A percentile compares a stretch with the other conserved stretches of the same genome.
Evolutionary conservation across 1,140 invertebrate genomes (phyloP).

Genomic region (Drosophila sproati): DNA sequence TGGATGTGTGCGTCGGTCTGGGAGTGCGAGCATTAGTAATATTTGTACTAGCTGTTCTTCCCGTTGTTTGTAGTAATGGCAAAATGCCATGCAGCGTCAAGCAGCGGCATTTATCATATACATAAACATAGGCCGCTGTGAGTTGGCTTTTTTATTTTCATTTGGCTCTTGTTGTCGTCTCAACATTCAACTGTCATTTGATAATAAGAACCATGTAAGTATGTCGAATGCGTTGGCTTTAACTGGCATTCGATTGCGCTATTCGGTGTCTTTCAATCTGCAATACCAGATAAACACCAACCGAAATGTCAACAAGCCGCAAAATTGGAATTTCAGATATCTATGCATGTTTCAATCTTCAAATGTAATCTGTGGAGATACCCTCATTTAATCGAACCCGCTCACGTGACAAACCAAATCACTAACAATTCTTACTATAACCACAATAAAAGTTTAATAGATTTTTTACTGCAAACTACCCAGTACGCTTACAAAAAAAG

Average conservation of each 20-base stretch:
- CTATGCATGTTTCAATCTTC: background rate
- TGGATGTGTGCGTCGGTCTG: background rate
- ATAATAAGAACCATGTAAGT: constrained; percentile 9
- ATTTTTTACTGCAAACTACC: too few species aligned
- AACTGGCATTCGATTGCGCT: constrained; percentile 30
- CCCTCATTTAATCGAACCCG: too few species aligned
- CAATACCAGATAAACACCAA: constrained; percentile 12
- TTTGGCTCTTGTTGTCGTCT: constrained; percentile 29
- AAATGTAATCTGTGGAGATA: too few species aligned
- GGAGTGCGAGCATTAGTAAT: constrained; percentile 43
- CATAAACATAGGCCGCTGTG: constrained; percentile 39
- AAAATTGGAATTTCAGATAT: constrained; percentile 5
- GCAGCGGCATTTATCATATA: constrained; percentile 15
- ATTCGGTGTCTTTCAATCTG: constrained; percentile 56
- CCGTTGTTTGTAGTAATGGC: constrained; percentile 18
- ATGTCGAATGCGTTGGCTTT: constrained; percentile 18
- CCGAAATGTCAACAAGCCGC: background rate
- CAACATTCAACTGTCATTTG: constrained; percentile 45
- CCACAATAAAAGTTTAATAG: too few species aligned
- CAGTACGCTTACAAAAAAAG: too few species aligned
- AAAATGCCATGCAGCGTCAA: constrained; percentile 15
- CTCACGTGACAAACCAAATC: too few species aligned
- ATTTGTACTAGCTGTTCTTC: constrained; percentile 18
- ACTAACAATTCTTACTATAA: too few species aligned
- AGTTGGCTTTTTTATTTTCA: constrained; percentile 25